Conservation (phyloP, 2,888 invertebrate species). For the Zygogramma bicolorata region DNA sequence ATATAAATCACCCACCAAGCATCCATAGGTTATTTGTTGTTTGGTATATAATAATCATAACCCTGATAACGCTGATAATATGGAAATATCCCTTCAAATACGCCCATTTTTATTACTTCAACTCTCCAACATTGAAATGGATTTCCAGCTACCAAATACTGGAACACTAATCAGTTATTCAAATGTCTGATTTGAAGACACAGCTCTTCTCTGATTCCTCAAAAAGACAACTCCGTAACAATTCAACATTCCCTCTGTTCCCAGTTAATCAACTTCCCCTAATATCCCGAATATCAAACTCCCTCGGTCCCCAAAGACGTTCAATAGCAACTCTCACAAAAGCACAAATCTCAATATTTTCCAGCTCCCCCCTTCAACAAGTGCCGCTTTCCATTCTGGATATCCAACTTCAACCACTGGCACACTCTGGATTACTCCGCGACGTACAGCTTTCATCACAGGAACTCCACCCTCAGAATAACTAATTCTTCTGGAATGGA, state of each 20-base stretch:
- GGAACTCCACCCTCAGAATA: conserved; percentile 81
- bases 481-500: conserved; percentile 74
- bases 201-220: neutral
- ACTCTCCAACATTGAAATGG: too few relatives aligned
- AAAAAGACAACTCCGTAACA: neutral
- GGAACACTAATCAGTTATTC: neutral
- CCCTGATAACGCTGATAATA: too few relatives aligned
- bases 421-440: conserved; percentile 89
- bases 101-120: too few relatives aligned
- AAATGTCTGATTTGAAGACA: neutral
- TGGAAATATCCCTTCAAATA: too few relatives aligned
- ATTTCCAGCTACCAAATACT: too few relatives aligned
- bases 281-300: conserved; percentile 2
- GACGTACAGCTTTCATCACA: conserved; percentile 87
- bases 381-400: conserved; percentile 90
- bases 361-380: conserved; percentile 78
- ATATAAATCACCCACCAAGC: too few relatives aligned
- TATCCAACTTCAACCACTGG: conserved; percentile 88
- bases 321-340: neutral
- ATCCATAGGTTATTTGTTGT: too few relatives aligned
- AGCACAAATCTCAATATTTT: neutral
- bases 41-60: too few relatives aligned
- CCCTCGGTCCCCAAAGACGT: neutral
- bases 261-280: neutral
- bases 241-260: neutral